Evolutionary conservation across 1,140 invertebrate species (phyloP).

Genomic region (Drosophila ironensis): DNA sequence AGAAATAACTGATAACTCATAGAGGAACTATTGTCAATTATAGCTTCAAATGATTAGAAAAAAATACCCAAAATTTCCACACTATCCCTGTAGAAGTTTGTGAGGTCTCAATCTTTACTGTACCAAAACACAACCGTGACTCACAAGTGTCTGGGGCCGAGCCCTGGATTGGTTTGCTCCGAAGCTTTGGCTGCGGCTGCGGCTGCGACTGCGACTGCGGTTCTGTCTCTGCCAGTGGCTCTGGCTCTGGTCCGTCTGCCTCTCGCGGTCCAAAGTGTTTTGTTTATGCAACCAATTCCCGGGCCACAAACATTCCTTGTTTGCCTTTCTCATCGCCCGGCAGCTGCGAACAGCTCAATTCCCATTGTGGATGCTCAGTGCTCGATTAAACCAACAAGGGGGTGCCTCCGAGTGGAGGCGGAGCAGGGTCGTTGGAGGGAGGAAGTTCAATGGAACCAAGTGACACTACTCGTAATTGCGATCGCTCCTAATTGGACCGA

Average conservation of each 20-base stretch:
- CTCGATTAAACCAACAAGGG: too few species aligned
- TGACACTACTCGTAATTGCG: constrained; percentile 66
- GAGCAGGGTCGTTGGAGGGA: not conserved
- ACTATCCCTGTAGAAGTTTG: not conserved
- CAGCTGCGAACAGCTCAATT: constrained; percentile 65
- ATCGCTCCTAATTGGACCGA: constrained; percentile 28
- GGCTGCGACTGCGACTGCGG: too few species aligned
- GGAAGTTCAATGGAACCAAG: constrained; percentile 67
- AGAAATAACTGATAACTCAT: too few species aligned
- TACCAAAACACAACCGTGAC: constrained; percentile 35
- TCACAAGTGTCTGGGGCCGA: constrained; percentile 44
- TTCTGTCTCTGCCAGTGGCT: too few species aligned
- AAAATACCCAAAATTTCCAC: not conserved
- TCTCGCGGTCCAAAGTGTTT: not conserved
- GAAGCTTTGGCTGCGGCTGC: too few species aligned
- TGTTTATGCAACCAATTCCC: constrained; percentile 75
- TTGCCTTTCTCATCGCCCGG: constrained; percentile 49
- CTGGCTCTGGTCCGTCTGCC: constrained; percentile 10
- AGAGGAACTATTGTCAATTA: too few species aligned
- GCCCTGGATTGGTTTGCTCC: not conserved
- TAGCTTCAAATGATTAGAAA: not conserved
- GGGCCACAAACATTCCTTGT: constrained; percentile 65
- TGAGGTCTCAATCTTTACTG: constrained; percentile 14
- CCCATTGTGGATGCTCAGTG: constrained; percentile 6
- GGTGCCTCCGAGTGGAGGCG: too few species aligned